Percentiles rank a stretch among this genome's conserved stretches.
phyloP scores from a whole-genome alignment of 1,140 invertebrate genomes.

The Penaeus vannamei region DNA sequence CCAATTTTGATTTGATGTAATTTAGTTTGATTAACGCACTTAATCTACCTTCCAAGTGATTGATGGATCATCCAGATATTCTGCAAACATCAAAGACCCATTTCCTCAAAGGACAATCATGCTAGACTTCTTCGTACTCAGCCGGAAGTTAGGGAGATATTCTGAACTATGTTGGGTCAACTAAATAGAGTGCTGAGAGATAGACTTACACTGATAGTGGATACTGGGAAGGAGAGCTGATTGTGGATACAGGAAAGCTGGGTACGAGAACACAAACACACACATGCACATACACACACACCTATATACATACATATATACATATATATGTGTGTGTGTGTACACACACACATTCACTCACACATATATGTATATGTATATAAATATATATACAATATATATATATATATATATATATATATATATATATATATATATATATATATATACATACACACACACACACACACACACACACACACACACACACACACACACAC shows the following conservation, averaged over 20 bases:
- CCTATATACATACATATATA: background rate
- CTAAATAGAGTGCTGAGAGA: too few species aligned
- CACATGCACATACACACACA: background rate
- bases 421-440: background rate
- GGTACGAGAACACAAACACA: background rate
- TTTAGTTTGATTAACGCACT: too few species aligned
- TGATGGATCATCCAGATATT: too few species aligned
- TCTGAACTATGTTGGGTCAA: too few species aligned
- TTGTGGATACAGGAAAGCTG: background rate
- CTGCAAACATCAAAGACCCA: too few species aligned
- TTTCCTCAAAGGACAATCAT: too few species aligned
- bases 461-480: background rate
- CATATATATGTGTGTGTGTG: background rate
- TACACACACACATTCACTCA: background rate
- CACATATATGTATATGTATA: background rate
- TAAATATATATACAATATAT: background rate
- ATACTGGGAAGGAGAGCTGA: too few species aligned
- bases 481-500: slow-evolving; percentile 1
- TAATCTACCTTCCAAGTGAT: too few species aligned
- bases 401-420: background rate
- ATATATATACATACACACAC: background rate
- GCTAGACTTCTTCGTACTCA: too few species aligned
- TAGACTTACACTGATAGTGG: too few species aligned
- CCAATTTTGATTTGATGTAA: too few species aligned
- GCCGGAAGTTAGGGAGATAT: too few species aligned